Conservation (phyloP, 2,797 vertebrate genomes). For the Diglossa cyanea region DNA sequence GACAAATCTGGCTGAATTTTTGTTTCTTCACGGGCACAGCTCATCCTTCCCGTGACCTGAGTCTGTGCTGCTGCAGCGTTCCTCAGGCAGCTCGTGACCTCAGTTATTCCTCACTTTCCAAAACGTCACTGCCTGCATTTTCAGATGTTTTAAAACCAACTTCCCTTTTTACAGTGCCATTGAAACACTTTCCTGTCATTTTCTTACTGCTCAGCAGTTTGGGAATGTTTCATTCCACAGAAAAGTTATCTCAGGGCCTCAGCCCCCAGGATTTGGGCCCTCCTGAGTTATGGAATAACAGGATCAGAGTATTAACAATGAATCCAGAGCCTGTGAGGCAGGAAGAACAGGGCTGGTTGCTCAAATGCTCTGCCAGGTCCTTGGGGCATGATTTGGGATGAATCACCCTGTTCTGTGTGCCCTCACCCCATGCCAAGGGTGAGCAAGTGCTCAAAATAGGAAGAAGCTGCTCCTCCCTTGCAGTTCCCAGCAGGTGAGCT, state of each 20-base stretch:
- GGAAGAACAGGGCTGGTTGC: neutral
- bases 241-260: neutral
- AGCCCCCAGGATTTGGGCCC: neutral
- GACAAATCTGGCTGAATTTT: neutral
- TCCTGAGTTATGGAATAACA: neutral
- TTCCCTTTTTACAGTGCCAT: neutral
- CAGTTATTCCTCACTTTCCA: neutral
- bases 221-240: neutral
- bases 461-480: neutral
- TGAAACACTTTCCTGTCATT: neutral
- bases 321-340: neutral
- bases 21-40: neutral
- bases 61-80: neutral
- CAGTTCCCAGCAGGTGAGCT: neutral
- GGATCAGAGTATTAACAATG: neutral
- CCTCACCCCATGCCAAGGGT: neutral
- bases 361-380: neutral
- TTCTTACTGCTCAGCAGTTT: neutral
- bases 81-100: neutral
- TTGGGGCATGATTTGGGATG: neutral
- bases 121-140: neutral
- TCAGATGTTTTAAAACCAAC: neutral
- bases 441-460: neutral
- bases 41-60: neutral
- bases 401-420: neutral